These are phyloP conservation scores for Sphaerophoria taeniata DNA, from an alignment of 2,888 invertebrate species.

Conservation along the genomic window DNA sequence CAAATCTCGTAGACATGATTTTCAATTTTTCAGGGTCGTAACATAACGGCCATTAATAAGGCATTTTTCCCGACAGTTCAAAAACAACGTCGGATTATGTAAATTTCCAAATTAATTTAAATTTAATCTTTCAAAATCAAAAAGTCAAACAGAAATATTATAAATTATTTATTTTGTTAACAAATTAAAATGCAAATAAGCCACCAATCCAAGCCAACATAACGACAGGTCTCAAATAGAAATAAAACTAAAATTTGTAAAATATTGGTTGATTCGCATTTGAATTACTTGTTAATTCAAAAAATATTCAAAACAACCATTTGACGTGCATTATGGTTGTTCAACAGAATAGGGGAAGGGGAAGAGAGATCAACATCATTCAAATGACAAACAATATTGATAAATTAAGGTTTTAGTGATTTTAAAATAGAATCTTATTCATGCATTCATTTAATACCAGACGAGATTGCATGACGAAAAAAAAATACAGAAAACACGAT, in stretches of 20 bases:
- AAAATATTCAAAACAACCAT: conserved; percentile 44
- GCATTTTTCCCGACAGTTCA: neutral
- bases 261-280: conserved; percentile 27
- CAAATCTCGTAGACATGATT: neutral
- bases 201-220: conserved; percentile 20
- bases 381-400: conserved; percentile 28
- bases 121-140: conserved; percentile 8
- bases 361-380: conserved; percentile 33
- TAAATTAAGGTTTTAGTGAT: neutral
- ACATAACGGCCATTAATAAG: neutral
- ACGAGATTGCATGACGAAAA: conserved; percentile 29
- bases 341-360: neutral
- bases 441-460: conserved; percentile 14
- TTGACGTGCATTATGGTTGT: neutral
- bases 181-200: conserved; percentile 31
- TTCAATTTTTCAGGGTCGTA: conserved; percentile 20
- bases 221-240: conserved; percentile 12
- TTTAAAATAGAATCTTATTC: conserved; percentile 35
- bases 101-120: conserved; percentile 14
- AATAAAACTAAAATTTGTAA: conserved; percentile 28
- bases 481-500: conserved; percentile 36
- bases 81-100: neutral
- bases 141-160: neutral
- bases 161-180: neutral
- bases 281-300: conserved; percentile 57